These are phyloP conservation scores for Edolisoma coerulescens DNA, from an alignment of 2,113 vertebrate species.

Conservation along the genomic window DNA sequence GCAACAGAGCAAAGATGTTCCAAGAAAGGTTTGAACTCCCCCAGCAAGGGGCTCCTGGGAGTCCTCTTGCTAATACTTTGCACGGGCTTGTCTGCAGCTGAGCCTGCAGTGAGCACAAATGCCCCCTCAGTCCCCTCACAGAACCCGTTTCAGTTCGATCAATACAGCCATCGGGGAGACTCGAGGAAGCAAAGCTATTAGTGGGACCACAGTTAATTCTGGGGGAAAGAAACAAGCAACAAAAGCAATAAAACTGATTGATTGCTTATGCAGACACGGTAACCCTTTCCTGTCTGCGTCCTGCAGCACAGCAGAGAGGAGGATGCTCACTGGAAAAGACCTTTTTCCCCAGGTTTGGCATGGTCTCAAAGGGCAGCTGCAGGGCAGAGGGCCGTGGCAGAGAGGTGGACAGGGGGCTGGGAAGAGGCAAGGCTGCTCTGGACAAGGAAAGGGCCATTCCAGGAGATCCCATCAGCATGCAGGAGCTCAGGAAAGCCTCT, in stretches of 20 bases:
- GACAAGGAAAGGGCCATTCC: neutral
- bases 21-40: conserved; percentile 25
- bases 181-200: conserved; percentile 41
- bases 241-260: conserved; percentile 50
- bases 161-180: conserved; percentile 4
- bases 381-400: neutral
- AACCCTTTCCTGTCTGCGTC: neutral
- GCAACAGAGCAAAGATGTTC: conserved; percentile 8
- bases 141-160: neutral
- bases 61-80: conserved; percentile 15
- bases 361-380: neutral
- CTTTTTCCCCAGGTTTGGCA: neutral
- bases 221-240: conserved; percentile 35
- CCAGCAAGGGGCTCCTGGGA: conserved; percentile 35
- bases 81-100: neutral
- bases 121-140: neutral
- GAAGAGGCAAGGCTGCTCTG: neutral
- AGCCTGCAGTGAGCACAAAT: neutral
- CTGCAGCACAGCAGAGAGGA: neutral
- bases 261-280: neutral
- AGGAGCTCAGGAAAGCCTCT: neutral
- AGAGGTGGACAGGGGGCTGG: neutral
- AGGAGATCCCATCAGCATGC: neutral
- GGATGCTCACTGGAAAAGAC: neutral
- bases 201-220: conserved; percentile 43